Evolutionary conservation across 2,113 vertebrate species (phyloP).

Genomic region (Oreochromis tanganicae): DNA sequence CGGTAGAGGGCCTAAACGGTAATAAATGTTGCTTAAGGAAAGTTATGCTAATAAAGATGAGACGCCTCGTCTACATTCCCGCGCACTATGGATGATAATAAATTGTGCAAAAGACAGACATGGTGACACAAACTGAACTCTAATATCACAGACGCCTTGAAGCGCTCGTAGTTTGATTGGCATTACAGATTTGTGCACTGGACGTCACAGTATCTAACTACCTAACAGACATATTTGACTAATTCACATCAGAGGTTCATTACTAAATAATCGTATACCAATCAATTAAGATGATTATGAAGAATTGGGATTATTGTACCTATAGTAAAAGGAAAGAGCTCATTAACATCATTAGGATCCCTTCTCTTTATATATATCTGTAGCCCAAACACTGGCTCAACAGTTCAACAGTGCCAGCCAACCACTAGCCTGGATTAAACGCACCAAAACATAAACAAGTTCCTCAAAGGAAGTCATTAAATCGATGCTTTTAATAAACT

Average conservation of each 20-base stretch:
- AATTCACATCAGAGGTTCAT: neutral
- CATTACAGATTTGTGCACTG: neutral
- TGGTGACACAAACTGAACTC: neutral
- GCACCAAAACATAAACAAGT: neutral
- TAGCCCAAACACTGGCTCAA: neutral
- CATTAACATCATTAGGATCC: neutral
- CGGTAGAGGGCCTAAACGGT: neutral
- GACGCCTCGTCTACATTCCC: neutral
- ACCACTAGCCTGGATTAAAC: neutral
- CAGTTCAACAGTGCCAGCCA: neutral
- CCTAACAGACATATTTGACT: neutral
- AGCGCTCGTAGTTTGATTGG: neutral
- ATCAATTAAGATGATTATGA: neutral
- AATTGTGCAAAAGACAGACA: neutral
- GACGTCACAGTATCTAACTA: neutral
- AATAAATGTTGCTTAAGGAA: constrained; percentile 5
- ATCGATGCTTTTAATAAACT: constrained; percentile 14
- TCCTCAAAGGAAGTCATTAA: neutral
- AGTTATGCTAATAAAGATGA: neutral
- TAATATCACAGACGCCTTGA: neutral
- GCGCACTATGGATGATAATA: neutral
- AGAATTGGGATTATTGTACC: neutral
- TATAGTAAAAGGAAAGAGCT: neutral
- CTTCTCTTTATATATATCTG: neutral
- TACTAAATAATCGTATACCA: neutral